phyloP scores from a whole-genome alignment of 2,113 vertebrate species.

The Cephalopterus ornatus region DNA sequence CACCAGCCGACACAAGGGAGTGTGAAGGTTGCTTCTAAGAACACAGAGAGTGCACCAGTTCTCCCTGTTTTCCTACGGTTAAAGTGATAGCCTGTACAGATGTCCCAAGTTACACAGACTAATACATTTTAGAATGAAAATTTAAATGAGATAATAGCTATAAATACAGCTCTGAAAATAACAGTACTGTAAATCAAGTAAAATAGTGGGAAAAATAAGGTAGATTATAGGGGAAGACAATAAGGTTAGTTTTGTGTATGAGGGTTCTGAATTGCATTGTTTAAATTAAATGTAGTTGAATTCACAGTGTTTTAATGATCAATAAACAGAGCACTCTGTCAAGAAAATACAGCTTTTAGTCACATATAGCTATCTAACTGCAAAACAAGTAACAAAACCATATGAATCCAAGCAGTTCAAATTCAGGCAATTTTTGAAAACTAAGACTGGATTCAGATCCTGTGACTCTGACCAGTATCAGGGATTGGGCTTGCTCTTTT shows the following conservation, averaged over 20 bases:
- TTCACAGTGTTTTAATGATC: background rate
- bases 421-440: background rate
- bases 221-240: background rate
- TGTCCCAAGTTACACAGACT: background rate
- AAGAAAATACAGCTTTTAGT: background rate
- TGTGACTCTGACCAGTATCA: background rate
- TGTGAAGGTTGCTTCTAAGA: background rate
- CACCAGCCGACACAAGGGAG: background rate
- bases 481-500: background rate
- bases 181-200: background rate
- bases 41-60: fast-evolving
- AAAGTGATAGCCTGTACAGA: background rate
- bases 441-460: background rate
- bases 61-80: background rate
- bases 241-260: background rate
- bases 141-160: background rate
- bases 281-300: background rate
- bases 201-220: background rate
- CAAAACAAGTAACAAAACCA: background rate
- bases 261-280: background rate
- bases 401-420: background rate
- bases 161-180: background rate
- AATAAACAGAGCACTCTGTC: background rate
- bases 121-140: background rate
- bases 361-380: background rate